Evolutionary conservation across 2,888 invertebrate genomes (phyloP).

Genomic region (Cheilosia variabilis): DNA sequence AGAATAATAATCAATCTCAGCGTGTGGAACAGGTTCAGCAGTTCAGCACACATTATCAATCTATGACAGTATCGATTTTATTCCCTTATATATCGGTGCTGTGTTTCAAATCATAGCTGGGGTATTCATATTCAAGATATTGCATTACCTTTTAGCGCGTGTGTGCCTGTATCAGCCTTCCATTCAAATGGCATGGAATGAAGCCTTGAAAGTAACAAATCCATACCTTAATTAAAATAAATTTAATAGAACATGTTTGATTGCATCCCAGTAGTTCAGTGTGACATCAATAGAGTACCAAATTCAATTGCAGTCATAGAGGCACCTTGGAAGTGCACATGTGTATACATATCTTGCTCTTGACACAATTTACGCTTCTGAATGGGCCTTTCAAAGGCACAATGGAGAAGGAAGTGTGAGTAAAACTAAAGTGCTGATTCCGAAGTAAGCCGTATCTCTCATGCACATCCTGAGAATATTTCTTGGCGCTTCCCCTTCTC

Average conservation of each 20-base stretch:
- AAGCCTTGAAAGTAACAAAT: conserved; percentile 24
- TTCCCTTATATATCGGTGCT: not conserved
- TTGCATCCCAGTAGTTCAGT: conserved; percentile 39
- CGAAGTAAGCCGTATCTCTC: conserved; percentile 8
- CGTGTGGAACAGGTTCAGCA: conserved; percentile 37
- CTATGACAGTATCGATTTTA: conserved; percentile 42
- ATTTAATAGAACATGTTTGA: conserved; percentile 44
- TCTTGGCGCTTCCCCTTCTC: not conserved
- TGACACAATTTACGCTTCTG: conserved; percentile 51
- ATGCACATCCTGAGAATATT: conserved; percentile 1
- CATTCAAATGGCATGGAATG: conserved; percentile 12
- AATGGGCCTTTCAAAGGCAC: conserved; percentile 28
- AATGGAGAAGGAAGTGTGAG: conserved; percentile 19
- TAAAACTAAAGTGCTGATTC: conserved; percentile 26
- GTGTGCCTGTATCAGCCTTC: conserved; percentile 1
- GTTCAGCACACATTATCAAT: conserved; percentile 44
- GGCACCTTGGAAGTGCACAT: conserved; percentile 49
- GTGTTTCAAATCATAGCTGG: not conserved
- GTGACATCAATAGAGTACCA: conserved; percentile 28
- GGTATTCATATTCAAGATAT: conserved; percentile 5
- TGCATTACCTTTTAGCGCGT: conserved; percentile 12
- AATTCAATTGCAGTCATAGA: conserved; percentile 56
- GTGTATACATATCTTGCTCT: conserved; percentile 28
- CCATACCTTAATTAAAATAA: conserved; percentile 49
- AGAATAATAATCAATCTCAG: conserved; percentile 49